A percentile compares a stretch with the other conserved stretches of the same genome.
phyloP scores from a whole-genome alignment of 2,888 invertebrate genomes.

The Leptinotarsa rubiginosa region DNA sequence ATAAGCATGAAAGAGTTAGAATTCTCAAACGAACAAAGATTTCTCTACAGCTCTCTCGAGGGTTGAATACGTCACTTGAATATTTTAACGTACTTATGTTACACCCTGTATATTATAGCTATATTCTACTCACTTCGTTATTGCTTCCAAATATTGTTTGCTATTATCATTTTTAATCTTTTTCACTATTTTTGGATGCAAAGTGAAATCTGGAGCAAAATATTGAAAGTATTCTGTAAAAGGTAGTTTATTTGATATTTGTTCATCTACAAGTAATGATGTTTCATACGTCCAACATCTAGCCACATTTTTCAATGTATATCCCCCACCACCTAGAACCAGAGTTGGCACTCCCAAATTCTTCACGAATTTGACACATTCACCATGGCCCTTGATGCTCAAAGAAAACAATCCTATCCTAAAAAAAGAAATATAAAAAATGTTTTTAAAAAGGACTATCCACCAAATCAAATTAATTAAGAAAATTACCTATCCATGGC shows the following conservation, averaged over 20 bases:
- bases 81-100: too few relatives aligned
- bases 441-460: neutral
- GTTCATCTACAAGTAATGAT: slow-evolving; percentile 90
- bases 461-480: neutral
- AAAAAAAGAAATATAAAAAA: slow-evolving; percentile 25
- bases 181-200: slow-evolving; percentile 93
- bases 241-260: slow-evolving; percentile 94
- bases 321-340: slow-evolving; percentile 77
- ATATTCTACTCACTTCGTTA: slow-evolving; percentile 70
- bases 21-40: too few relatives aligned
- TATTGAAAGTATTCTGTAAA: slow-evolving; percentile 97
- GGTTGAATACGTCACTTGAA: too few relatives aligned
- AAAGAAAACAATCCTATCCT: slow-evolving; percentile 95
- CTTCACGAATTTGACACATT: slow-evolving; percentile 97
- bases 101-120: too few relatives aligned
- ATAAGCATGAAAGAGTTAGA: too few relatives aligned
- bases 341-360: slow-evolving; percentile 89
- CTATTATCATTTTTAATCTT: slow-evolving; percentile 93
- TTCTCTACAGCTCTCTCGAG: too few relatives aligned
- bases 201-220: slow-evolving; percentile 95
- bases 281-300: slow-evolving; percentile 99
- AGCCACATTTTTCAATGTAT: slow-evolving; percentile 96
- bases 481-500: slow-evolving; percentile 80
- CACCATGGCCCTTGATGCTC: slow-evolving; percentile 94
- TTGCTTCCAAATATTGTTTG: slow-evolving; percentile 93